Percentiles rank a stretch among this genome's conserved stretches.
These are phyloP conservation scores for Sphaeramia orbicularis DNA, from an alignment of 2,797 vertebrate genomes.

Conservation along the genomic window DNA sequence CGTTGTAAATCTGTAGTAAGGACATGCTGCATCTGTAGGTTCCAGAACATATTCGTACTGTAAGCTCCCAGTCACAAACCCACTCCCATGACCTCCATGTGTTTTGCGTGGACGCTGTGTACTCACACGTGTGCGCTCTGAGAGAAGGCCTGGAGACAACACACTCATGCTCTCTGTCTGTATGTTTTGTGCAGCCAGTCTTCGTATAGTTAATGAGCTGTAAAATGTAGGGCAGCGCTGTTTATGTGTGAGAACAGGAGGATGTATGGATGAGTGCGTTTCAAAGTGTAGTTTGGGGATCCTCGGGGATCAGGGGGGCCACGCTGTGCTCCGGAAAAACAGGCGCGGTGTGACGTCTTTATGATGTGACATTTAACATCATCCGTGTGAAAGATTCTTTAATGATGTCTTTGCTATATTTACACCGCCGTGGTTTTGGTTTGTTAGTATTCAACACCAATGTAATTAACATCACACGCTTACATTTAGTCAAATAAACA, in stretches of 20 bases:
- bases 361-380: constrained; percentile 8
- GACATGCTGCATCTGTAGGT: not conserved
- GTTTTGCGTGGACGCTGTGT: constrained; percentile 11
- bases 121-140: constrained; percentile 31
- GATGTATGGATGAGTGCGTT: constrained; percentile 52
- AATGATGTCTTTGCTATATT: too few species aligned
- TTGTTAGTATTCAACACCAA: not conserved
- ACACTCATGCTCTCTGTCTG: constrained; percentile 58
- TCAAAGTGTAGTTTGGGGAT: constrained; percentile 30
- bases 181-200: constrained; percentile 67
- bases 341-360: constrained; percentile 35
- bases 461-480: not conserved
- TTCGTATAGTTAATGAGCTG: constrained; percentile 74
- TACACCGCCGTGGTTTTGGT: too few species aligned
- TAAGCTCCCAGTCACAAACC: not conserved
- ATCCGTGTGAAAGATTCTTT: too few species aligned
- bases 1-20: not conserved
- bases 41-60: not conserved
- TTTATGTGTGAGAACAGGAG: constrained; percentile 41
- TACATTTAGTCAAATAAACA: too few species aligned
- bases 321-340: constrained; percentile 1
- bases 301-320: constrained; percentile 38
- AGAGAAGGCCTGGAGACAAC: constrained; percentile 43
- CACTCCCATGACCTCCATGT: constrained; percentile 10
- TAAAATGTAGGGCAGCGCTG: constrained; percentile 76